Base-by-base conservation (phyloP, 2,797 vertebrate species). In the Ispidina picta region DNA sequence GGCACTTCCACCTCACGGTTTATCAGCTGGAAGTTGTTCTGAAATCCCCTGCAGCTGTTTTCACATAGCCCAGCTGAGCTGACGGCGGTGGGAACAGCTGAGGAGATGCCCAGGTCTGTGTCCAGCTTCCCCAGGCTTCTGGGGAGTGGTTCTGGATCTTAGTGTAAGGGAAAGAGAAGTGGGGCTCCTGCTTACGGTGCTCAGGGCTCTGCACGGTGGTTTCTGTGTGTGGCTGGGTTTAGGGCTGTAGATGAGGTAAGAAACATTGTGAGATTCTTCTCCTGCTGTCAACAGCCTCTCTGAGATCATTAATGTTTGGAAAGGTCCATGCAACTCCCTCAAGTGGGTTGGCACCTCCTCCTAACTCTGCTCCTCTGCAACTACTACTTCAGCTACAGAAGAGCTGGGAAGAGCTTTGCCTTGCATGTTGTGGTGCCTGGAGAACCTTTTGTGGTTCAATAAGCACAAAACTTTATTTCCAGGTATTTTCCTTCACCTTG, bases 1-100 rank as follows among this genome's bases (percentile, higher is more conserved):
- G 77, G 62, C 2, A 0, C 3, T 59, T 35, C 66, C 78, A 37
- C 43, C 66, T 52, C 12, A 0, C 5, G 1, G 12, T 12, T 18
- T 5, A 13, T 4, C 28, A 49, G 3, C 12, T 11, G 23, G 4
- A 20, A 48, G 26, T 5, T 44, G 17, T 4, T 51, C 15, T 22
- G 21, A 25, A 88, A 58, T 21, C 39, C 35, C 26, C 23, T 68
- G 31, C 13, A 28, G 49, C 29, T 15, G 5, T 3, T 76, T 73
- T 43, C 9, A 7, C 14, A 31, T 21, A 15, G 11, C 20, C 13
- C 22, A 31, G 25, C 26, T 3, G 4, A 10, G 33, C 33, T 41
- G 69, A 6, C 6, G 3, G 43, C 3, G 12, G 39, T 28, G 20
- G 54, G 37, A 43, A 29, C 1, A 16, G 63, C 56, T 8, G 56